Conservation (phyloP, 2,113 vertebrate species). For the Gallinago jamesoni region DNA sequence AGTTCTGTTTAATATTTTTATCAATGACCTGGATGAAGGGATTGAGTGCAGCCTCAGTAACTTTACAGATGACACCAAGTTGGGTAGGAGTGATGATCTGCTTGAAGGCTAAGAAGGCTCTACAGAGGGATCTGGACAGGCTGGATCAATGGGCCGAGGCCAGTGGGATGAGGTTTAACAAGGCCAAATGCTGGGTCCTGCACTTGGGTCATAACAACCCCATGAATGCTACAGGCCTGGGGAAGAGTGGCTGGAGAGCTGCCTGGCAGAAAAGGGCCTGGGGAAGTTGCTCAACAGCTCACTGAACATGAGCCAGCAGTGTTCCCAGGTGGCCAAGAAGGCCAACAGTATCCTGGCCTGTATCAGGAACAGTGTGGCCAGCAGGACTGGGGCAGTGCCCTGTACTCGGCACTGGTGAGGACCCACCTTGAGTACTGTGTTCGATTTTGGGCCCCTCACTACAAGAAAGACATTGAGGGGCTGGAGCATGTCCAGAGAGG, state of each 20-base stretch:
- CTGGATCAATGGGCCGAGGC: not conserved
- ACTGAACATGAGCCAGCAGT: not conserved
- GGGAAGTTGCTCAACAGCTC: not conserved
- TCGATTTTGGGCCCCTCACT: too few relatives aligned
- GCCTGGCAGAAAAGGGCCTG: not conserved
- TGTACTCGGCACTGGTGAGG: not conserved
- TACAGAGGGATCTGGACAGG: not conserved
- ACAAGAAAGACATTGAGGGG: not conserved
- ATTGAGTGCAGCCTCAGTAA: not conserved
- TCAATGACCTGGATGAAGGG: not conserved
- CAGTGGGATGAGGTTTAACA: not conserved
- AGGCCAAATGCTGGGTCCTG: not conserved
- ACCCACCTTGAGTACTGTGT: too few relatives aligned
- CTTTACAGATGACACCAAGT: not conserved
- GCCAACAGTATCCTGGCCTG: not conserved
- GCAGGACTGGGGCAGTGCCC: not conserved
- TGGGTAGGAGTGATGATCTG: not conserved
- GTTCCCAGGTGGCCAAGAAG: not conserved
- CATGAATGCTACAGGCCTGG: not conserved
- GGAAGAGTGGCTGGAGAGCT: not conserved
- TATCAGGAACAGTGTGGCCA: not conserved
- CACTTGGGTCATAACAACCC: not conserved
- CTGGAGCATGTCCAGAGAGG: not conserved
- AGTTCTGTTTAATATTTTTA: not conserved
- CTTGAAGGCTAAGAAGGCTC: not conserved